Evolutionary conservation across 2,113 vertebrate genomes (phyloP).

Genomic region (Amazona guildingii): DNA sequence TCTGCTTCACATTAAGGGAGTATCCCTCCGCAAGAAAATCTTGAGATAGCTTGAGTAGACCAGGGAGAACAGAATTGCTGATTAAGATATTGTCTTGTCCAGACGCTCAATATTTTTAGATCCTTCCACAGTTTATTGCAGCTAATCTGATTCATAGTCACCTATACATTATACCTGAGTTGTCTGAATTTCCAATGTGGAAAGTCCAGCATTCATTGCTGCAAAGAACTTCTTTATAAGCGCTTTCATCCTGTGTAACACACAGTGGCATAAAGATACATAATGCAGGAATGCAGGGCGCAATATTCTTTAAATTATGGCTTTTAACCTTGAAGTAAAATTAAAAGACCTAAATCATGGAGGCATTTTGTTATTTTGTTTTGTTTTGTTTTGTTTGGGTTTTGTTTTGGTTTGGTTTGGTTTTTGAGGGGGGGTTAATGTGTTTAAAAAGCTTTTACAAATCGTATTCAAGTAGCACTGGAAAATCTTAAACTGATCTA

Average conservation of each 20-base stretch:
- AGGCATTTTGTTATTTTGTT: neutral
- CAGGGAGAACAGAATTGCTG: neutral
- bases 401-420: too few relatives aligned
- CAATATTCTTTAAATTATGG: neutral
- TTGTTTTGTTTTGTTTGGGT: neutral
- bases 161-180: neutral
- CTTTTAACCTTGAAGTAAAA: neutral
- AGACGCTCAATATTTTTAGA: neutral
- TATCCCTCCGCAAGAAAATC: fast-evolving
- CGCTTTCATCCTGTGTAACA: fast-evolving
- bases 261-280: neutral
- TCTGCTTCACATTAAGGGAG: neutral
- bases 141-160: neutral
- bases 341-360: neutral
- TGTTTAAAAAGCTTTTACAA: neutral
- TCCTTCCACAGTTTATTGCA: neutral
- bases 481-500: conserved; percentile 25
- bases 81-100: neutral
- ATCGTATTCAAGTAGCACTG: neutral
- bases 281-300: neutral
- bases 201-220: neutral
- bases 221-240: neutral
- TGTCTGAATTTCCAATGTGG: neutral
- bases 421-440: neutral
- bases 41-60: neutral